phyloP scores from a whole-genome alignment of 2,888 invertebrate species.

The Microdon myrmicae region DNA sequence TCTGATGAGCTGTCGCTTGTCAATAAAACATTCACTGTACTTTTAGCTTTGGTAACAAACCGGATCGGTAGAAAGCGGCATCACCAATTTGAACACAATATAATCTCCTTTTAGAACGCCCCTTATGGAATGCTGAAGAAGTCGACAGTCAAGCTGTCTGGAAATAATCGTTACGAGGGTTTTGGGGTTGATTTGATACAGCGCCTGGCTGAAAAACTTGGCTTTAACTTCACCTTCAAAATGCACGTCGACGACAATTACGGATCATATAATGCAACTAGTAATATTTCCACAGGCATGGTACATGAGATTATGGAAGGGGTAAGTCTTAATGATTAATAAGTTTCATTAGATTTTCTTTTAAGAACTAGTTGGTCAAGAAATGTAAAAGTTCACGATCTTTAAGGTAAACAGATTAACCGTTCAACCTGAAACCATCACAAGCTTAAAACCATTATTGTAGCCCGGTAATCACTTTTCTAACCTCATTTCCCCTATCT shows the following conservation, averaged over 20 bases:
- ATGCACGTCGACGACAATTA: constrained; percentile 80
- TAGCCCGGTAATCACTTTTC: no score
- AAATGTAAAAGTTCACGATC: no score
- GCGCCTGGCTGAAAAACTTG: constrained; percentile 79
- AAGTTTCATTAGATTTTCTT: background rate
- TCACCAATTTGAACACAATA: background rate
- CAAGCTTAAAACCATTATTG: no score
- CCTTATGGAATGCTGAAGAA: constrained; percentile 89
- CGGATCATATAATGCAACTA: constrained; percentile 73
- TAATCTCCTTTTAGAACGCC: constrained; percentile 71
- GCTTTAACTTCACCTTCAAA: constrained; percentile 85
- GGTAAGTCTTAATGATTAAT: constrained; percentile 54
- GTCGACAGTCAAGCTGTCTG: constrained; percentile 73
- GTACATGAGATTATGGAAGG: constrained; percentile 82
- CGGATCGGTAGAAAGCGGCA: background rate
- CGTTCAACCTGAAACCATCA: no score
- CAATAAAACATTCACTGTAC: constrained; percentile 77
- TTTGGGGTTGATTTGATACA: constrained; percentile 88
- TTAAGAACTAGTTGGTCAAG: background rate
- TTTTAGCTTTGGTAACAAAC: constrained; percentile 75
- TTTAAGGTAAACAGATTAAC: no score
- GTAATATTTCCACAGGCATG: constrained; percentile 85
- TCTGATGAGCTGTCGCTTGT: constrained; percentile 72
- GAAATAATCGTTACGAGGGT: constrained; percentile 86
- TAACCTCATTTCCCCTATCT: background rate